phyloP scores from a whole-genome alignment of 2,797 vertebrate species.

The Hippoglossus hippoglossus region DNA sequence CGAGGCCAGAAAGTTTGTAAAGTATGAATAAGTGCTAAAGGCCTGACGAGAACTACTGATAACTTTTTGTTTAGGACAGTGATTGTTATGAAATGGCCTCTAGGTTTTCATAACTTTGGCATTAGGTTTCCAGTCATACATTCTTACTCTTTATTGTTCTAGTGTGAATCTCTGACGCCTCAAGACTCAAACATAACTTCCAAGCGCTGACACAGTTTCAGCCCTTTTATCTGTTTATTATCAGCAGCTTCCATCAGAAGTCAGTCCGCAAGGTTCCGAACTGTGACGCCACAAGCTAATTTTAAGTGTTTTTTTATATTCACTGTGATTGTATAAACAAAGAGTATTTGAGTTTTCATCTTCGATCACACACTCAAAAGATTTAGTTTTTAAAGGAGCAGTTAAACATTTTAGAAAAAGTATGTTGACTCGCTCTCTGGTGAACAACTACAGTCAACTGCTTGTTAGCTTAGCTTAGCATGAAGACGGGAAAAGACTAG shows the following conservation, averaged over 20 bases:
- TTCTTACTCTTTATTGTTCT: conserved; percentile 12
- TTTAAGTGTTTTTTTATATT: conserved; percentile 26
- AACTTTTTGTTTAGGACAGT: conserved; percentile 18
- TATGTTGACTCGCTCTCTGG: no score
- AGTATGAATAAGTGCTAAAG: neutral
- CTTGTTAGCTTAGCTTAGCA: neutral
- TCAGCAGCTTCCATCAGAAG: conserved; percentile 46
- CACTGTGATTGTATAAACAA: conserved; percentile 21
- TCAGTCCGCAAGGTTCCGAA: conserved; percentile 23
- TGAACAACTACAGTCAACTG: neutral
- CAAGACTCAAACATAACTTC: conserved; percentile 12
- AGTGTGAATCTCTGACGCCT: conserved; percentile 32
- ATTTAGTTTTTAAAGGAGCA: neutral
- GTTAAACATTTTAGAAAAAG: neutral
- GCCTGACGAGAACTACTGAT: conserved; percentile 2
- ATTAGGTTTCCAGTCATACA: conserved; percentile 28
- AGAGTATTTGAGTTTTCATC: neutral
- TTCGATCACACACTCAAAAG: neutral
- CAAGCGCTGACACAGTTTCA: conserved; percentile 18
- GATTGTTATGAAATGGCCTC: conserved; percentile 41
- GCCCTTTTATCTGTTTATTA: conserved; percentile 46
- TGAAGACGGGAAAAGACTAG: neutral
- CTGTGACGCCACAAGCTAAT: conserved; percentile 23
- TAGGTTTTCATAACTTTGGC: conserved; percentile 23
- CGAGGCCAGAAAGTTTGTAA: neutral